Evolutionary conservation across 2,113 vertebrate species (phyloP), one percentile per base, ranked within the genome.

Genomic region (Cyanistes caeruleus): DNA sequence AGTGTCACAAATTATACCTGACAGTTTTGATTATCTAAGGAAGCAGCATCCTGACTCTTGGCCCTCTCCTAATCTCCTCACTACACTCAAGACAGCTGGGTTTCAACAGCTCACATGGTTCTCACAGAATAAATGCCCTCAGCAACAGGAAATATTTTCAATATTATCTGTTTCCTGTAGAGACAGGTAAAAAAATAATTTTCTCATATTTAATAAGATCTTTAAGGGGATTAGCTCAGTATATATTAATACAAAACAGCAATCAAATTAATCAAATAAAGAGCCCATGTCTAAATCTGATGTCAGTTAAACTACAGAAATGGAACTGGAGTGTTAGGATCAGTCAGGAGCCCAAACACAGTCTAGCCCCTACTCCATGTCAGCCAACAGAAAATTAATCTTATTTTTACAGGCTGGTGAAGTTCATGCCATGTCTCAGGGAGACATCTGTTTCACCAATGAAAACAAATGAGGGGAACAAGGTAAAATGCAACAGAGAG

Each of bases 11-110:
- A 91, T 92, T 48, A 81, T 58, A 81, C 48, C 23, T 94, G 94
- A 67, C 81, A 92, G 62, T 37, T 94, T 90, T 96, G 72, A 83
- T 69, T 93, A 73, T 82, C 72, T 89, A n/a, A 82, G 22, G 11
- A 27, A 96, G 52, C 13, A 91, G 41, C 55, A 76, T 62, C 75
- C 64, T 93, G 73, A 95, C 81, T 88, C 46, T 70, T 93, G 78
- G 48, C 31, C 59, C 86, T 87, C 78, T 94, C 35, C 56, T 95
- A 90, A 94, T 90, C 78, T 89, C 49, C 31, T 89, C 4, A 3
- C 39, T 85, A 22, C 49, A 62, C 35, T 93, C 56, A 87, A 69
- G 56, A 92, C 13, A 69, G n/a, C 43, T 74, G 73, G 80, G 21
- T 91, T 94, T 92, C 81, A 87, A 77, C 82, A 86, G 59, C 81